Percentiles rank a stretch among this genome's conserved stretches.
Conservation (phyloP, 1,140 invertebrate species). For the Drosophila kohkoa region DNA sequence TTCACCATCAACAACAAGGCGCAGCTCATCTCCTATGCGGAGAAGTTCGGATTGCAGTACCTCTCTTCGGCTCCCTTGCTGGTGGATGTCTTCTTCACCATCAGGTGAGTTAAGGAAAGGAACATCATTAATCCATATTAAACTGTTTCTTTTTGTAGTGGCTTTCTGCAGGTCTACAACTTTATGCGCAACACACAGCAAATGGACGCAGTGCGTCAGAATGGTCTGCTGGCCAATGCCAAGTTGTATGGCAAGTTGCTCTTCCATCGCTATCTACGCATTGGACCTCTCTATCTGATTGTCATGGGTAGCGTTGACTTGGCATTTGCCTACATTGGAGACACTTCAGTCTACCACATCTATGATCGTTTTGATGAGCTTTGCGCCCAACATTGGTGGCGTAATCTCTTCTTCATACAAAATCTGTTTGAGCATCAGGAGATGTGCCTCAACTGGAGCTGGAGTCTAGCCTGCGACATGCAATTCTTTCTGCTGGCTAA, state of each 20-base stretch:
- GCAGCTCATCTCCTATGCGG: conserved; percentile 72
- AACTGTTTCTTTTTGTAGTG: conserved; percentile 49
- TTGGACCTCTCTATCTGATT: conserved; percentile 87
- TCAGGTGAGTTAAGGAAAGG: conserved; percentile 60
- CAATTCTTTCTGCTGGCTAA: conserved; percentile 89
- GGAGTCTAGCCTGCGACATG: conserved; percentile 93
- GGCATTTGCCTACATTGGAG: conserved; percentile 85
- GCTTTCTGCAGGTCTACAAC: conserved; percentile 82
- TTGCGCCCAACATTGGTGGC: conserved; percentile 88
- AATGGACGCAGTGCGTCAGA: conserved; percentile 68
- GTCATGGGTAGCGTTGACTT: conserved; percentile 86
- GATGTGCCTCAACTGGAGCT: conserved; percentile 91
- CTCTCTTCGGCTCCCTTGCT: conserved; percentile 76
- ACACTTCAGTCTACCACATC: conserved; percentile 85
- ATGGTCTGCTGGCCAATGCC: conserved; percentile 57
- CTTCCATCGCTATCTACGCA: conserved; percentile 79
- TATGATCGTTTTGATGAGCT: conserved; percentile 85
- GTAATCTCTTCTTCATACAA: conserved; percentile 88
- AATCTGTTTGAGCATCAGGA: conserved; percentile 86
- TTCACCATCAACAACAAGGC: conserved; percentile 82
- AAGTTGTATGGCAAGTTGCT: conserved; percentile 76
- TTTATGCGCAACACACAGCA: conserved; percentile 76
- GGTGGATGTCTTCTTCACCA: conserved; percentile 84
- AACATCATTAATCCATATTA: not conserved
- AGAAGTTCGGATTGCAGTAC: conserved; percentile 72